Percentiles rank a stretch among this genome's conserved stretches.
phyloP scores from a whole-genome alignment of 2,113 vertebrate species.

The Mustela lutreola region DNA sequence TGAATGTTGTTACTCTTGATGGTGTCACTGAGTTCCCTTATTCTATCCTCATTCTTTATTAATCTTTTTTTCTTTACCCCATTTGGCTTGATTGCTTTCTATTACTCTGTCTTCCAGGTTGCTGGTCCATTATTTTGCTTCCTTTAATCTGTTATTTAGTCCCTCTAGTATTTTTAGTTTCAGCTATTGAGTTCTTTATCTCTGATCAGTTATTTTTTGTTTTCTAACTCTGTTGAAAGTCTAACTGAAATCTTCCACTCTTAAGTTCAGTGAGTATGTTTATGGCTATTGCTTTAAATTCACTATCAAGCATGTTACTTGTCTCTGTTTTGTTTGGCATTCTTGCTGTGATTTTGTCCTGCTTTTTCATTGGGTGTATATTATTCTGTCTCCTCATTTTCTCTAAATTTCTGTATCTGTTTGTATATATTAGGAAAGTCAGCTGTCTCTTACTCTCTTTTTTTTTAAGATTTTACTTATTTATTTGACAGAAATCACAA shows the following conservation, averaged over 20 bases:
- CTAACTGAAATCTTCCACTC: neutral
- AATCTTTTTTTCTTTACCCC: neutral
- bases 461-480: too few relatives aligned
- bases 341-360: neutral
- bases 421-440: neutral
- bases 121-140: neutral
- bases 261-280: neutral
- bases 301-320: neutral
- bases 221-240: neutral
- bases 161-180: neutral
- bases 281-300: neutral
- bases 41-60: neutral
- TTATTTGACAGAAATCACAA: too few relatives aligned
- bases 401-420: neutral
- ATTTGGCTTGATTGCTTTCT: neutral
- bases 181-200: neutral
- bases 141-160: neutral
- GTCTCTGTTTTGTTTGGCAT: neutral
- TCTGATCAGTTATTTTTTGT: neutral
- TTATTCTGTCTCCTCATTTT: neutral
- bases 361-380: neutral
- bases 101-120: neutral
- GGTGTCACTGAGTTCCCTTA: neutral
- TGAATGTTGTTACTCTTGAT: neutral
- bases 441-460: neutral